A percentile compares a stretch with the other conserved stretches of the same genome.
These are phyloP conservation scores for Xanthostigma xanthostigma DNA, from an alignment of 2,888 invertebrate species.

Conservation along the genomic window DNA sequence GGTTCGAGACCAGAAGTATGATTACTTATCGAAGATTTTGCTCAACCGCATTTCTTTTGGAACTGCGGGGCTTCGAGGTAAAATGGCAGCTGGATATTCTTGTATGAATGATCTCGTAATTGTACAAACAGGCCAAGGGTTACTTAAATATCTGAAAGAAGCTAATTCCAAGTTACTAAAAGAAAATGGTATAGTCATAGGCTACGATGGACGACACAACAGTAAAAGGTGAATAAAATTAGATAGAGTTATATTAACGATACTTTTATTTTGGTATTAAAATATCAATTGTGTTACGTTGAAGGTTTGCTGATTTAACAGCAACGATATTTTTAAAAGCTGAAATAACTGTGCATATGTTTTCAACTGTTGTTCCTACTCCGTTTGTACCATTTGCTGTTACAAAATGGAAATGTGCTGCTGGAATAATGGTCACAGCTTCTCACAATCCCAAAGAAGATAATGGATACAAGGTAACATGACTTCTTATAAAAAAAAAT, in stretches of 20 bases:
- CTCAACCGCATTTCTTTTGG: conserved; percentile 68
- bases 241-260: neutral
- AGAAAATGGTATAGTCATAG: conserved; percentile 66
- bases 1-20: conserved; percentile 36
- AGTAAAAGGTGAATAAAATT: conserved; percentile 53
- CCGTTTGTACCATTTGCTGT: conserved; percentile 88
- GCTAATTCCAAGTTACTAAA: conserved; percentile 38
- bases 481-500: neutral
- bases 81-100: conserved; percentile 85
- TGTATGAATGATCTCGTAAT: conserved; percentile 94
- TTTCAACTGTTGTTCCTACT: conserved; percentile 70
- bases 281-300: conserved; percentile 9
- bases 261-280: neutral
- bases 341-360: conserved; percentile 68
- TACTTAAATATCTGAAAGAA: conserved; percentile 58
- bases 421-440: conserved; percentile 98
- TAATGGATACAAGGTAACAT: conserved; percentile 76
- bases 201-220: conserved; percentile 86
- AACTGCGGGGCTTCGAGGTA: conserved; percentile 83
- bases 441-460: conserved; percentile 95
- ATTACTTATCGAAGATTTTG: conserved; percentile 46
- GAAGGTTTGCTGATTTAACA: conserved; percentile 77
- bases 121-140: conserved; percentile 86
- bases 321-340: conserved; percentile 66
- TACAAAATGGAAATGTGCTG: conserved; percentile 52